Conservation (phyloP, 2,113 vertebrate genomes). For the Callipepla squamata region DNA sequence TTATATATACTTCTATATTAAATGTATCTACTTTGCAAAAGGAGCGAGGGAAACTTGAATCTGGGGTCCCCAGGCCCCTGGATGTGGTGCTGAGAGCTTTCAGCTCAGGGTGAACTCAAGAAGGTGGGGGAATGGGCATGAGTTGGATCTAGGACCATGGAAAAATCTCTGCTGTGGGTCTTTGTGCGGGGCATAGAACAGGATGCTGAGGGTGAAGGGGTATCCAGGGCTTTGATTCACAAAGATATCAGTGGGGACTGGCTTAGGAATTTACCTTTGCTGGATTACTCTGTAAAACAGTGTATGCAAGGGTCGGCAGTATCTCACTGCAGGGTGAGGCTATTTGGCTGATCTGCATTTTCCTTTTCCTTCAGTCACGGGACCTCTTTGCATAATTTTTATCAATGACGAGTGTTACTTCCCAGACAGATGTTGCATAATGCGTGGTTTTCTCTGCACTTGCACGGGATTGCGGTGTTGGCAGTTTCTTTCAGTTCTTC, state of each 20-base stretch:
- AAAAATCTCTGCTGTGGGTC: not conserved
- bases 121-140: not conserved
- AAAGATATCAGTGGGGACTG: not conserved
- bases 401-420: conserved; percentile 42
- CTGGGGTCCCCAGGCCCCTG: not conserved
- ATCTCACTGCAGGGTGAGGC: not conserved
- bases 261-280: not conserved
- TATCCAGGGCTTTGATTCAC: not conserved
- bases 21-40: not conserved
- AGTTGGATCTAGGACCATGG: not conserved
- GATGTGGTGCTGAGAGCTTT: not conserved
- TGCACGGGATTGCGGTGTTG: not conserved
- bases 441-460: not conserved
- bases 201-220: not conserved
- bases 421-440: not conserved
- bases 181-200: not conserved
- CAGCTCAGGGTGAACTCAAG: not conserved
- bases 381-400: conserved; percentile 27
- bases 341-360: not conserved
- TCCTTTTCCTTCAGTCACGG: not conserved
- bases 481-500: not conserved
- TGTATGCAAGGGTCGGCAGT: rapidly evolving
- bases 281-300: not conserved
- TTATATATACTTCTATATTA: not conserved
- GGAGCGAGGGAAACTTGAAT: not conserved